Percentiles rank a stretch among this genome's conserved stretches.
phyloP scores from a whole-genome alignment of 2,888 invertebrate species.

The Priocnemis perturbator region DNA sequence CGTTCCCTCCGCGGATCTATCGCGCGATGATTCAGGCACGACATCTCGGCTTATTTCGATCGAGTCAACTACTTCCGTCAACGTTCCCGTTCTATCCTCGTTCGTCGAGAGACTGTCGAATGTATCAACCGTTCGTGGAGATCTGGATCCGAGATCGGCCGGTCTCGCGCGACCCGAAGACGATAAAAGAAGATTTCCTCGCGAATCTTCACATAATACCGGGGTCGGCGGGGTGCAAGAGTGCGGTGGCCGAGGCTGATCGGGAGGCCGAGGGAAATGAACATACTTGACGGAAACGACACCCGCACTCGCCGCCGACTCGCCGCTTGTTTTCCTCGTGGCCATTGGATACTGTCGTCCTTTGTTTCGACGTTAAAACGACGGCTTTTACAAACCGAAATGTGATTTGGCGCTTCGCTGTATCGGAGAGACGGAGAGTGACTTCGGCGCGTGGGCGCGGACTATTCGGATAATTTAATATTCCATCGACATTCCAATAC shows the following conservation, averaged over 20 bases:
- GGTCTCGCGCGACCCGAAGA: slow-evolving; percentile 19
- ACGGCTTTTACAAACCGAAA: no score
- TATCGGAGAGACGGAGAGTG: no score
- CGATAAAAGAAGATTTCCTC: slow-evolving; percentile 2
- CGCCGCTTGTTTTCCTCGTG: neutral
- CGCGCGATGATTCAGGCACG: slow-evolving; percentile 42
- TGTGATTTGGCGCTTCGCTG: no score
- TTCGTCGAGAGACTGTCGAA: no score
- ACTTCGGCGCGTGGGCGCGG: no score
- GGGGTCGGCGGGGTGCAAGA: slow-evolving; percentile 3
- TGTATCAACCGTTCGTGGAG: neutral
- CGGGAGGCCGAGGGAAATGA: no score
- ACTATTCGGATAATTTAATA: no score
- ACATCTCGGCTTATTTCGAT: slow-evolving; percentile 30
- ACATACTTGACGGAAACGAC: neutral
- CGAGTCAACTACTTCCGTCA: neutral
- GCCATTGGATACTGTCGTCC: neutral
- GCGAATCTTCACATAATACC: slow-evolving; percentile 28
- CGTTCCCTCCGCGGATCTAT: slow-evolving; percentile 25
- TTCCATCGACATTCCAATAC: no score
- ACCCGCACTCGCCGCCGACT: slow-evolving; percentile 25
- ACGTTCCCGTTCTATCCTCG: no score
- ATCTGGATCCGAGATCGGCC: slow-evolving; percentile 13
- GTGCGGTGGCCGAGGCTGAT: neutral
- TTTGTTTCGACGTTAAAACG: slow-evolving; percentile 14